Base-by-base conservation (phyloP, 2,888 invertebrate species). In the Cosmia pyralina region DNA sequence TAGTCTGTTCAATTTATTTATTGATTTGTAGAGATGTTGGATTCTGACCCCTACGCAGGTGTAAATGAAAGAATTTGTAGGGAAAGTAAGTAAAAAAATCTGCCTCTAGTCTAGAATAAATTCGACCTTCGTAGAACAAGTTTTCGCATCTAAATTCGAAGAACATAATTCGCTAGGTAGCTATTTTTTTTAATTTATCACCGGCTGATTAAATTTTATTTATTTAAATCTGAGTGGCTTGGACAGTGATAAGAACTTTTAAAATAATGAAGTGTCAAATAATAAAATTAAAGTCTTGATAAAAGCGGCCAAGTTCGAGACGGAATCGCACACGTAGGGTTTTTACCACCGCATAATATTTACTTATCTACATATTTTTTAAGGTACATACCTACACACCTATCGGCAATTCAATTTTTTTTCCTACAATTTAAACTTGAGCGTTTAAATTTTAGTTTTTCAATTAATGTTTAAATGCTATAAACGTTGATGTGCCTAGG, bases 1-100 rank as follows among this genome's bases (percentile, higher is more conserved):
- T 89, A 85, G 84, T 28, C 38, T 4, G 6, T 86, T 79, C 76
- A 84, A 87, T 88, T 89, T 85, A 82, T 85, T 84, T 57, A 34
- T 34, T 57, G 71, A 71, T 28, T 28, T 28, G 28, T 28, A 65
- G 68, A 67, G 72, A 79, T 79, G 60, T 76, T 15, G 67, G 72
- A 81, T 72, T 75, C 69, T 59, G 72, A 58, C 8, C 66, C 15
- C 28, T 28, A 59, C 8, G 55, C 60, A 76, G 69, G 65, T 82
- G 63, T 79, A 67, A 75, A 65, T 79, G 50, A 69, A 67, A 75
- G 41, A 63, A 50, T 69, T 46, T 68, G 34, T 76, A 65, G 41
- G 44, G 72, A 76, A 80, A 80, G 68, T 65, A 50, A 58, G 41
- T 67, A 60, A 63, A 69, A 58, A 28, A 48, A 69, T 69, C 63